phyloP scores from a whole-genome alignment of 1,140 invertebrate species.

The Platyura marginata region DNA sequence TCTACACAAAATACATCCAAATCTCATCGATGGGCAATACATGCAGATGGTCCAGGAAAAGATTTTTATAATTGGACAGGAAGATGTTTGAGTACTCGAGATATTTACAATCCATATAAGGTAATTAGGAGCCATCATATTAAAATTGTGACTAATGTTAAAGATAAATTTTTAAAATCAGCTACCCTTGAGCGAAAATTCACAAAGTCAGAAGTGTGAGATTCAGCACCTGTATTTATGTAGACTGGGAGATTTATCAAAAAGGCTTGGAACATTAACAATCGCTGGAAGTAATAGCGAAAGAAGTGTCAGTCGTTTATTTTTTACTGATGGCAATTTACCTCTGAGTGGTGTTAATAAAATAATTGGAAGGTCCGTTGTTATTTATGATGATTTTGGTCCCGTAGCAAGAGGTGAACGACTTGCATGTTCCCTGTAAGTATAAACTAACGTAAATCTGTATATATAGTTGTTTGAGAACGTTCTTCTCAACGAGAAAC shows the following conservation, averaged over 20 bases:
- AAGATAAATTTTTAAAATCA: no score
- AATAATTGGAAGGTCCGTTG: conserved; percentile 66
- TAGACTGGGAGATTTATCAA: conserved; percentile 42
- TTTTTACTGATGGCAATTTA: conserved; percentile 61
- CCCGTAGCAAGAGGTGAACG: conserved; percentile 71
- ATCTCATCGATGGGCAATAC: conserved; percentile 53
- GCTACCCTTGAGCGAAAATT: no score
- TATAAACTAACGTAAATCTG: no score
- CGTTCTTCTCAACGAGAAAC: no score
- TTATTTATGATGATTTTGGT: conserved; percentile 75
- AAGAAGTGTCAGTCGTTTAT: conserved; percentile 39
- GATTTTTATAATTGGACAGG: conserved; percentile 85
- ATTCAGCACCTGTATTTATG: no score
- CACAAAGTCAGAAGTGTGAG: no score
- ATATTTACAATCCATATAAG: conserved; percentile 61
- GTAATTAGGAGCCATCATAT: conserved; percentile 38
- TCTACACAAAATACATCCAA: conserved; percentile 56
- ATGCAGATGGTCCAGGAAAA: conserved; percentile 40
- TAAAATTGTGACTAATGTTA: no score
- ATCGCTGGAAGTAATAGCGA: conserved; percentile 57
- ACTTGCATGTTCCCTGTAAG: conserved; percentile 70
- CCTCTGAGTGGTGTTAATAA: conserved; percentile 55
- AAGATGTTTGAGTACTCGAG: conserved; percentile 64
- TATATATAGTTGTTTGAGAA: no score
- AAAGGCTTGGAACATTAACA: conserved; percentile 47